A percentile compares a stretch with the other conserved stretches of the same genome.
Conservation (phyloP, 2,113 vertebrate species). For the Pandion haliaetus region DNA sequence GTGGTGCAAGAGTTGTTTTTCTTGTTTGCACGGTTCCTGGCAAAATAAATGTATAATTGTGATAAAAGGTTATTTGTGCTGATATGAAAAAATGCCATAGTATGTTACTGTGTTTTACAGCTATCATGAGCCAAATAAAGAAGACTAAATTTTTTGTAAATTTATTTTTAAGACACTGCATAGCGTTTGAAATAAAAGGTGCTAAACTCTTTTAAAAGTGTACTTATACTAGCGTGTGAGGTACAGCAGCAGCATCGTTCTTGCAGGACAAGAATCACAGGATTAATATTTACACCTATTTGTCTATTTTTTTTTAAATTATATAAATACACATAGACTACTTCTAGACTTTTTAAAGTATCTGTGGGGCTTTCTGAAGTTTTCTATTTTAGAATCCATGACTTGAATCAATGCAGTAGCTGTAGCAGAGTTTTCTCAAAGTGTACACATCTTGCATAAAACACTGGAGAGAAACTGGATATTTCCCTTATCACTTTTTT, state of each 20-base stretch:
- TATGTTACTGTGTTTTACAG: neutral
- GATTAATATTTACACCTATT: neutral
- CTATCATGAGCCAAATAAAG: neutral
- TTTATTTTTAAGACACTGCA: neutral
- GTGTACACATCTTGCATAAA: neutral
- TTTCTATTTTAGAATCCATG: neutral
- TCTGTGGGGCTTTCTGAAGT: neutral
- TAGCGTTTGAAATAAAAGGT: neutral
- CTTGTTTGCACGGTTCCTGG: neutral
- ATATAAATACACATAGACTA: neutral
- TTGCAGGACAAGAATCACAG: neutral
- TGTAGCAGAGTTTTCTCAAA: neutral
- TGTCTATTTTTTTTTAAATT: neutral
- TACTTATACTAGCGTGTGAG: neutral
- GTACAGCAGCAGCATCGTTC: neutral
- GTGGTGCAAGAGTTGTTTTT: neutral
- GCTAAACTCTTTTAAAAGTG: neutral
- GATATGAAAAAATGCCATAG: neutral
- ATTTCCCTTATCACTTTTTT: neutral
- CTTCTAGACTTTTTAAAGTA: neutral
- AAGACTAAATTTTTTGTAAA: neutral
- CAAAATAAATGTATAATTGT: neutral
- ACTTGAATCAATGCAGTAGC: neutral
- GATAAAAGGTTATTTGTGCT: neutral
- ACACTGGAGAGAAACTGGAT: neutral